Base-by-base conservation (phyloP, 1,140 invertebrate species). In the Eubasilissa regina region DNA sequence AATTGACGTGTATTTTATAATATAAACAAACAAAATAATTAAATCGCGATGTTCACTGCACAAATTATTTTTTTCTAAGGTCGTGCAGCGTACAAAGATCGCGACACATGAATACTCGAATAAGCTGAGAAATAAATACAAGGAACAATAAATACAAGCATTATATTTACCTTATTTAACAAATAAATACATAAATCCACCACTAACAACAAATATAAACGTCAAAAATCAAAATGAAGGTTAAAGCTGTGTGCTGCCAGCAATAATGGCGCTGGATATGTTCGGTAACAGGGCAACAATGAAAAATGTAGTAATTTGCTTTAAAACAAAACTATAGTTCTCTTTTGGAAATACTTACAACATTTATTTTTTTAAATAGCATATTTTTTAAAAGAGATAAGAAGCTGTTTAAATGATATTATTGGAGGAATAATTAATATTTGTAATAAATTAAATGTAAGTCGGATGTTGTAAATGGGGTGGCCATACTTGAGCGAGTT, bases 191-290 rank as follows among this genome's bases (percentile, higher is more conserved):
- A 70, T 70, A n/a, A 56, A 55, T 45, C 12, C 44, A 17, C 66
- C 21, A n/a, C 25, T 35, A 43, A 78, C 21, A 70, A 70, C 76
- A 78, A 76, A 55, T 45, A 21, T 56, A 78, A 72, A 78, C 66
- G 76, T 78, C 76, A 78, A 78, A 75, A 56, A 43, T 56, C 13
- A 15, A 64, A 53, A 70, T 64, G 70, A 78, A 66, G 76, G 70
- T 78, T 70, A 62, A 78, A 72, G 10, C 70, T 78, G 56, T 78
- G 76, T 78, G 76, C 64, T 70, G 76, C 76, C 76, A 78, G 76
- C 19, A 78, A 70, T 70, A 53, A 78, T 78, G 76, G 76, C 64
- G 75, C 13, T 11, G 47, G 70, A 56, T 55, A 17, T 13, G 19
- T n/a, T 74, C 53, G 51, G 25, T 43, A 74, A 74, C 48, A 74